A percentile compares a stretch with the other conserved stretches of the same genome.
phyloP scores from a whole-genome alignment of 2,797 vertebrate genomes.

The Chanos chanos region DNA sequence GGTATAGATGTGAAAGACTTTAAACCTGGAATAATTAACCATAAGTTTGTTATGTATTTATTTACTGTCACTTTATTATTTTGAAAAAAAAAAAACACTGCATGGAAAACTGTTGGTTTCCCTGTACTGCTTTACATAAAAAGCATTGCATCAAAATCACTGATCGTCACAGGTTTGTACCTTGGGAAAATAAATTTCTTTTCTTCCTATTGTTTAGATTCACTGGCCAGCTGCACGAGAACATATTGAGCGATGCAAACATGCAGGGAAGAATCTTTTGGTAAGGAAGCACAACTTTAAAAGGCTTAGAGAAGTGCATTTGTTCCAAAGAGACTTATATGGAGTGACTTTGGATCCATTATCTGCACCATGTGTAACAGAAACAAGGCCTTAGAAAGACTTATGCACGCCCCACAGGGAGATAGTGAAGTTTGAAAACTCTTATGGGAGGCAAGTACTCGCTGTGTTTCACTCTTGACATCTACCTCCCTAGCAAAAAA shows the following conservation, averaged over 20 bases:
- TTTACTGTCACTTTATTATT: no score
- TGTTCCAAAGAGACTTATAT: neutral
- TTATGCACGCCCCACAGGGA: constrained; percentile 23
- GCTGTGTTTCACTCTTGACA: neutral
- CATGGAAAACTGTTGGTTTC: neutral
- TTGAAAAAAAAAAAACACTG: no score
- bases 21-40: no score
- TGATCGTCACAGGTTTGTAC: neutral
- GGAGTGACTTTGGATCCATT: neutral
- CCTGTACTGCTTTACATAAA: neutral
- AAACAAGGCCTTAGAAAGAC: constrained; percentile 10
- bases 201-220: constrained; percentile 66
- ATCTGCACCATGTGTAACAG: constrained; percentile 21
- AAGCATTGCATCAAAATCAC: no score
- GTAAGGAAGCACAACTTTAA: constrained; percentile 50
- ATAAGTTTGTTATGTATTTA: no score
- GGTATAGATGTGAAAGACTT: no score
- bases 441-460: neutral
- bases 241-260: constrained; percentile 74
- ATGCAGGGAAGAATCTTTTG: constrained; percentile 76
- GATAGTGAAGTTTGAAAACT: constrained; percentile 3
- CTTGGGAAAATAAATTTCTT: constrained; percentile 25
- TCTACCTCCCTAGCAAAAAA: constrained; percentile 1
- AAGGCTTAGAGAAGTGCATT: constrained; percentile 9
- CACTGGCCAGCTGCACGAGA: constrained; percentile 77